These are phyloP conservation scores for Dascyllus trimaculatus DNA, from an alignment of 2,113 vertebrate genomes.

Conservation along the genomic window DNA sequence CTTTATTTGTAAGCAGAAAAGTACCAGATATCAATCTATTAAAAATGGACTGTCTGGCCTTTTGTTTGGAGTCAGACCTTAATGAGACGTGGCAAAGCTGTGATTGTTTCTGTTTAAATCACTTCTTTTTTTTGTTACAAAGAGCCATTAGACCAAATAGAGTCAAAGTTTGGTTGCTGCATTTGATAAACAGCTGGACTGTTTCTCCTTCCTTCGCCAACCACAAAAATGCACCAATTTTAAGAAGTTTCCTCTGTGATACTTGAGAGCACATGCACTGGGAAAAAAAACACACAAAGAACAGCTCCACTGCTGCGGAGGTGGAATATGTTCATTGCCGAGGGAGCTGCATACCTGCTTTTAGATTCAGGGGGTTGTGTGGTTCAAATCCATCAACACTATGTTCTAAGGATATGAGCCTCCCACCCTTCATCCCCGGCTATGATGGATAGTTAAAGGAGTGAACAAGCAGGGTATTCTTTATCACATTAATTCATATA, in stretches of 20 bases:
- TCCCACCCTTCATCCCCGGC: constrained; percentile 47
- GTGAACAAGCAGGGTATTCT: constrained; percentile 49
- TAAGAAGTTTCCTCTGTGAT: constrained; percentile 4
- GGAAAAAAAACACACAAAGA: not conserved
- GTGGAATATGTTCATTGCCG: constrained; percentile 22
- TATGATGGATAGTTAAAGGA: constrained; percentile 50
- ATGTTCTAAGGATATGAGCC: constrained; percentile 30
- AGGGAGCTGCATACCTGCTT: constrained; percentile 60
- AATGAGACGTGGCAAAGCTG: not conserved
- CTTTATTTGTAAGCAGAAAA: too few relatives aligned
- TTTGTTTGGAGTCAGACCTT: constrained; percentile 5
- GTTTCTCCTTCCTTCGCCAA: constrained; percentile 3
- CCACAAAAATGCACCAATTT: constrained; percentile 11
- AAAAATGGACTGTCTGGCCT: not conserved
- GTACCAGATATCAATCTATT: too few relatives aligned
- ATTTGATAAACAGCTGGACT: constrained; percentile 20
- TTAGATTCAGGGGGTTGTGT: constrained; percentile 43
- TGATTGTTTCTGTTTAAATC: not conserved
- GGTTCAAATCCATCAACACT: constrained; percentile 68
- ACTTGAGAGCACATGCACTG: not conserved
- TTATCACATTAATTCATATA: constrained; percentile 44
- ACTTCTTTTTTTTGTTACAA: not conserved
- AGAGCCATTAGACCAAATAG: not conserved
- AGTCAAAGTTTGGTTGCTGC: not conserved
- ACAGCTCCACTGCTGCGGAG: constrained; percentile 22